Evolutionary conservation across 2,888 invertebrate genomes (phyloP).

Genomic region (Limnephilus marmoratus): DNA sequence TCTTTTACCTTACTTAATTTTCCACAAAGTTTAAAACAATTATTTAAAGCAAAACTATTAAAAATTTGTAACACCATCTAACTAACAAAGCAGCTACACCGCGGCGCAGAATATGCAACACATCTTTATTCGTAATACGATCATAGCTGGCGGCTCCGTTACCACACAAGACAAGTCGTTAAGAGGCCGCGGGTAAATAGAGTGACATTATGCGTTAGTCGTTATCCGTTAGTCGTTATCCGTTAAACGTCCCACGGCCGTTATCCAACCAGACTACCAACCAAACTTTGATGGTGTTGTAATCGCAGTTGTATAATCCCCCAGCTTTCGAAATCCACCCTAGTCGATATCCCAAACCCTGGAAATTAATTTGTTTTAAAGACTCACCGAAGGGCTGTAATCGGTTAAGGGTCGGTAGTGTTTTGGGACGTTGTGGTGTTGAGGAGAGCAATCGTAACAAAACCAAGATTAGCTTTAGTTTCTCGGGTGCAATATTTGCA

Average conservation of each 20-base stretch:
- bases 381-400: background rate
- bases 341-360: background rate
- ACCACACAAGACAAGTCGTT: conserved; percentile 52
- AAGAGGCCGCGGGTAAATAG: conserved; percentile 54
- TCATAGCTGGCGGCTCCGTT: conserved; percentile 15
- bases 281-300: conserved; percentile 72
- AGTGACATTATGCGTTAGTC: conserved; percentile 60
- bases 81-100: background rate
- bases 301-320: conserved; percentile 69
- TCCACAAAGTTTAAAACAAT: too few species aligned
- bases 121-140: conserved; percentile 13
- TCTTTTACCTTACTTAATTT: too few species aligned
- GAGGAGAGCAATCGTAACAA: conserved; percentile 52
- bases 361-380: background rate
- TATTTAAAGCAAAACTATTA: too few species aligned
- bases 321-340: background rate
- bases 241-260: conserved; percentile 62
- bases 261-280: conserved; percentile 67
- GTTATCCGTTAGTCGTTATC: conserved; percentile 60
- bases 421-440: conserved; percentile 2
- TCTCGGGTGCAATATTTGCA: conserved; percentile 59
- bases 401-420: conserved; percentile 19
- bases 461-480: conserved; percentile 61
- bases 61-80: background rate
- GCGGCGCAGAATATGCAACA: background rate